Base-by-base conservation (phyloP, 2,888 invertebrate species). In the Venusia cambrica region DNA sequence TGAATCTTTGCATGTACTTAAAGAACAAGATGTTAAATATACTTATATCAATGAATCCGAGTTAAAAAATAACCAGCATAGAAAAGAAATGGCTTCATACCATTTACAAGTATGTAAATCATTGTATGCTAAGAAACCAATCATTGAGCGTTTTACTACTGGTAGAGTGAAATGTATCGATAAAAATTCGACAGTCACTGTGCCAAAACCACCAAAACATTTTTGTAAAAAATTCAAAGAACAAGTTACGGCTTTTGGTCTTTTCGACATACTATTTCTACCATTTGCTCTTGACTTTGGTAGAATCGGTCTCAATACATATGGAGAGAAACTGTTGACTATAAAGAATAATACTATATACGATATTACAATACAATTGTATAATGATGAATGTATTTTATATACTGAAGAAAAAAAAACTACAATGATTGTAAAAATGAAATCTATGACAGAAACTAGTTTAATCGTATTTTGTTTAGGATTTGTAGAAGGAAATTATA, bases 281-380 rank as follows among this genome's bases (percentile, higher is more conserved):
- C 85, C 85, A 5, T 62, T 54, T 45, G 31, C 33, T 7, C 41
- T 85, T 16, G 56, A 83, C 45, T 87, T 84, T 52, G 84, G 84
- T 6, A 66, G 59, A 54, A 71, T 85, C 13, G 78, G 61, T 2
- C 16, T 75, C 24, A 44, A 49, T n/a, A 73, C 79, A 1, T 73
- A 62, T 30, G 81, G 74, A 3, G 53, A 71, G 56, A 45, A 63
- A 37, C 38, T 56, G 7, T 29, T 85, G 13, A 60, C 45, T n/a
- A 59, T 85, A 24, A 62, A 56, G 49, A 87, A 87, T 54, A 66
- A 67, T 22, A 73, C 74, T 5, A 64, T 61, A 42, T 73, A 54
- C 51, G 57, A 72, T 19, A 57, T 79, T 4, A 48, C 31, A 5
- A 44, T 85, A 3, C 47, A 57, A 22, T 61, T 87, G 18, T 35